Conservation (phyloP, 1,140 invertebrate genomes). For the Lutraria rhynchaena region DNA sequence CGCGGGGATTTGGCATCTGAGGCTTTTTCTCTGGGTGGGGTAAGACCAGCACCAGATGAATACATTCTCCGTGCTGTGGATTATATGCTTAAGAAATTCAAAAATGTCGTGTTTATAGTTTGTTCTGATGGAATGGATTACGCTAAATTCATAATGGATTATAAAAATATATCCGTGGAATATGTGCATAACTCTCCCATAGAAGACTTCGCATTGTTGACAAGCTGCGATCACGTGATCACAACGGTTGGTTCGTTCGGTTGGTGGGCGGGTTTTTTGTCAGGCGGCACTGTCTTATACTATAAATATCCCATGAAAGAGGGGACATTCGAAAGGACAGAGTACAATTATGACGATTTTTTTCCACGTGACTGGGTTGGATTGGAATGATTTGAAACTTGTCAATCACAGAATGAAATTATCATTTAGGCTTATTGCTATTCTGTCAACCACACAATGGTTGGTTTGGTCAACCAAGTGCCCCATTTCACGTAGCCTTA, state of each 20-base stretch:
- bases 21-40: not conserved
- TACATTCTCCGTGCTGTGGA: slow-evolving; percentile 58
- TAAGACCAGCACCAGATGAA: slow-evolving; percentile 3
- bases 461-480: too few species aligned
- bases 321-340: slow-evolving; percentile 10
- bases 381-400: too few species aligned
- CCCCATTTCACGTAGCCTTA: too few species aligned
- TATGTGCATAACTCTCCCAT: slow-evolving; percentile 14
- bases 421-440: too few species aligned
- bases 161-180: slow-evolving; percentile 13
- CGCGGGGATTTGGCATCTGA: slow-evolving; percentile 61
- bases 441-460: too few species aligned
- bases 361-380: slow-evolving; percentile 62
- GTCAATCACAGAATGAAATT: too few species aligned
- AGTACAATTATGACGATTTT: slow-evolving; percentile 56
- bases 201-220: slow-evolving; percentile 74
- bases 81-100: slow-evolving; percentile 45
- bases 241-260: slow-evolving; percentile 70
- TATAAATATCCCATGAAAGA: slow-evolving; percentile 59
- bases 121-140: slow-evolving; percentile 60
- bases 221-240: slow-evolving; percentile 72
- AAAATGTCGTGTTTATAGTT: slow-evolving; percentile 61
- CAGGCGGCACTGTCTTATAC: slow-evolving; percentile 69
- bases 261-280: slow-evolving; percentile 74
- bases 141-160: slow-evolving; percentile 15